These are phyloP conservation scores for Epicauta chinensis DNA, from an alignment of 1,140 invertebrate species.

Conservation along the genomic window DNA sequence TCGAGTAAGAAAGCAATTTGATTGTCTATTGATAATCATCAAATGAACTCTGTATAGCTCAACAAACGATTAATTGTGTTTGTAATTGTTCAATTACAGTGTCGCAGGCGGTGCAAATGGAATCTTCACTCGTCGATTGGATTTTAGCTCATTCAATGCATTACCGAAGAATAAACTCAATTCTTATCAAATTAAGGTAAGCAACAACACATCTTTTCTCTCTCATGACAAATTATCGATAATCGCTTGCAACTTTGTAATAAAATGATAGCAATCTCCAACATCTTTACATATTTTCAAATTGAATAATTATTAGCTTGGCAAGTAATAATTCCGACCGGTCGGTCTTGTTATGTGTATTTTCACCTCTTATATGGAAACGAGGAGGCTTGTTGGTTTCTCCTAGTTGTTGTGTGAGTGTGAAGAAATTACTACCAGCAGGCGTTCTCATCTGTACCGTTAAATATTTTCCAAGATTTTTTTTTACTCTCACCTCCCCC, in stretches of 20 bases:
- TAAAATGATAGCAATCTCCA: too few species aligned
- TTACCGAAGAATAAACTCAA: conserved; percentile 93
- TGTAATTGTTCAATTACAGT: conserved; percentile 51
- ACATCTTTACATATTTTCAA: too few species aligned
- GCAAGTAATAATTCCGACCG: conserved; percentile 24
- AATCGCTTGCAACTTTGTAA: too few species aligned
- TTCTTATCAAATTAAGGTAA: conserved; percentile 97
- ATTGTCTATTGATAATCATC: not conserved
- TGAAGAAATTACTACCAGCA: conserved; percentile 27
- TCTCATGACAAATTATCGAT: too few species aligned
- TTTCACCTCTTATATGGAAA: conserved; percentile 30
- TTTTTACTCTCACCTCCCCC: too few species aligned
- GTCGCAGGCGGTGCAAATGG: conserved; percentile 82
- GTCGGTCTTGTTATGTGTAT: conserved; percentile 30
- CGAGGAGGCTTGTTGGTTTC: conserved; percentile 2
- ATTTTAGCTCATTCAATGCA: conserved; percentile 92
- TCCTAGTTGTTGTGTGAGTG: not conserved
- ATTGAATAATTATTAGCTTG: not conserved
- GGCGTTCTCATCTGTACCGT: conserved; percentile 19
- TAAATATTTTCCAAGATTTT: conserved; percentile 8
- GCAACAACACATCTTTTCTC: conserved; percentile 26
- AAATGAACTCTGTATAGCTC: too few species aligned
- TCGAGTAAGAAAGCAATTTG: too few species aligned
- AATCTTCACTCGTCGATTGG: conserved; percentile 81
- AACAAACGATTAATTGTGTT: too few species aligned